phyloP scores from a whole-genome alignment of 2,888 invertebrate species.

The Pachymerium ferrugineum region DNA sequence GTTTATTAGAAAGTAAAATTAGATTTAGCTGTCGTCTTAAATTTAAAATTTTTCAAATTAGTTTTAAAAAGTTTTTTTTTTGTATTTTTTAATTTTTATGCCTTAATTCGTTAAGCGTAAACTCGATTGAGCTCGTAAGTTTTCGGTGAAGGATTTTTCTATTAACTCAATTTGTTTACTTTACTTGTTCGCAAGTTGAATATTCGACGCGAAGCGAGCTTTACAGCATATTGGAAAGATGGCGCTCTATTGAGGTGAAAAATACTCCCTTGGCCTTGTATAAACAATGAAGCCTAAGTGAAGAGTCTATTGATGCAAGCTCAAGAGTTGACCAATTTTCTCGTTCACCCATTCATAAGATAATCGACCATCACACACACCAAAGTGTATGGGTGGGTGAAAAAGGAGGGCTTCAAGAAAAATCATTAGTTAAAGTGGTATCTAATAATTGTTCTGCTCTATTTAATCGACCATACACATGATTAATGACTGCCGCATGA shows the following conservation, averaged over 20 bases:
- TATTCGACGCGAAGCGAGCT: neutral
- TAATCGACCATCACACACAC: neutral
- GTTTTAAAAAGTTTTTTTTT: too few relatives aligned
- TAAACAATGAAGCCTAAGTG: neutral
- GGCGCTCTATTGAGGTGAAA: neutral
- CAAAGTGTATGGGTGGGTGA: neutral
- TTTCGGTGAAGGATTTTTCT: conserved; percentile 3
- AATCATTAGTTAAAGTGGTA: neutral
- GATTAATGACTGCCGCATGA: neutral
- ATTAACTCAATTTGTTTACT: neutral
- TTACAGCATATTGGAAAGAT: neutral
- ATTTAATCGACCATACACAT: conserved; percentile 5
- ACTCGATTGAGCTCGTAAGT: neutral
- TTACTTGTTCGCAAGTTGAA: neutral
- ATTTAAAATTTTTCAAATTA: too few relatives aligned
- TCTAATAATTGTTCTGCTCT: neutral
- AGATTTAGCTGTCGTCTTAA: too few relatives aligned
- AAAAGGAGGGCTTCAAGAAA: neutral
- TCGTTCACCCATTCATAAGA: conserved; percentile 1
- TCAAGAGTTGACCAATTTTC: neutral
- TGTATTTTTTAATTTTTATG: too few relatives aligned
- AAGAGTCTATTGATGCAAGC: neutral
- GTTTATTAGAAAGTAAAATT: neutral
- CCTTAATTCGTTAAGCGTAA: conserved; percentile 6
- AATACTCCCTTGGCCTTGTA: neutral